phyloP scores from a whole-genome alignment of 2,797 vertebrate species.

The Holocentrus rufus region DNA sequence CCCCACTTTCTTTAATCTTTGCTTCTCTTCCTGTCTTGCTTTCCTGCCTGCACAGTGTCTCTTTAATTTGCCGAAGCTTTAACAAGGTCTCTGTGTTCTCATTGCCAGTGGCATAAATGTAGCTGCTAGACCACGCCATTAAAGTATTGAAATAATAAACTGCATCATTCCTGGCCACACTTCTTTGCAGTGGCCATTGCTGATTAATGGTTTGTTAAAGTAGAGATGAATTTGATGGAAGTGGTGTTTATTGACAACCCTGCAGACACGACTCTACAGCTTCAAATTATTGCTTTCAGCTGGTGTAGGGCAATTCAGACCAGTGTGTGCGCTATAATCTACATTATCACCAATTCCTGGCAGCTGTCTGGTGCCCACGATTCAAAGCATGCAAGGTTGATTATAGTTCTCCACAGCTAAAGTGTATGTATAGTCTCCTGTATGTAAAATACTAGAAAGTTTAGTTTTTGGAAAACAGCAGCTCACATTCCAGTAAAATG shows the following conservation, averaged over 20 bases:
- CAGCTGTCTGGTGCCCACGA: conserved; percentile 34
- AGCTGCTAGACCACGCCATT: conserved; percentile 57
- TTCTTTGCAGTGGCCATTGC: conserved; percentile 47
- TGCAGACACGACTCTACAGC: conserved; percentile 38
- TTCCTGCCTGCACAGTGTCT: conserved; percentile 34
- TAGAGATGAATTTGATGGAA: conserved; percentile 51
- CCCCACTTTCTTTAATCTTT: conserved; percentile 66
- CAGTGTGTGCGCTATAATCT: conserved; percentile 57
- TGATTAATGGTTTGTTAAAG: conserved; percentile 61
- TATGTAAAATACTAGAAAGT: conserved; percentile 22
- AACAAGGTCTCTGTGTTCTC: conserved; percentile 68
- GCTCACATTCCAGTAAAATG: conserved; percentile 8
- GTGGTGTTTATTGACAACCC: conserved; percentile 48
- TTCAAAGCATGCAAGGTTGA: conserved; percentile 36
- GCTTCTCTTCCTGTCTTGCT: conserved; percentile 59
- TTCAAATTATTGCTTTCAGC: conserved; percentile 55
- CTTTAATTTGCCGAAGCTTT: conserved; percentile 57
- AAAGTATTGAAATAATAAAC: conserved; percentile 70
- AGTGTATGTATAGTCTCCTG: conserved; percentile 45
- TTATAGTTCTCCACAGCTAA: conserved; percentile 57
- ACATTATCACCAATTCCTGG: conserved; percentile 32
- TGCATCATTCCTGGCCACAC: conserved; percentile 62
- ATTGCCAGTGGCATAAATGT: conserved; percentile 56
- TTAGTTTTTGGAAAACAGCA: not conserved
- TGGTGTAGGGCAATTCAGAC: conserved; percentile 34